These are phyloP conservation scores for Synanthedon myopaeformis DNA, from an alignment of 2,888 invertebrate species.

Conservation along the genomic window DNA sequence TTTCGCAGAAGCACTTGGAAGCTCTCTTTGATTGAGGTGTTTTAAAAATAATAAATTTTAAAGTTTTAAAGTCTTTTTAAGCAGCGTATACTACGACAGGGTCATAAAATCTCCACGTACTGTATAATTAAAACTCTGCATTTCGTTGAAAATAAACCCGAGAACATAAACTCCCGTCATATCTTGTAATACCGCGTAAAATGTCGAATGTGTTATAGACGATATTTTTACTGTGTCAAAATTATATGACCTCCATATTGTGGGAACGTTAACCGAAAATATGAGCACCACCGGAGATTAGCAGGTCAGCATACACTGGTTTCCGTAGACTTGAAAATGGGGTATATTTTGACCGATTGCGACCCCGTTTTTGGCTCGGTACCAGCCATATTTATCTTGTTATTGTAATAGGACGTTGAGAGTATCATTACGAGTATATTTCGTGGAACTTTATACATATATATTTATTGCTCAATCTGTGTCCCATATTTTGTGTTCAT, in stretches of 20 bases:
- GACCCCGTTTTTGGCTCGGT: constrained; percentile 13
- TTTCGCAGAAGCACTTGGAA: too few species aligned
- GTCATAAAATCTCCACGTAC: not conserved
- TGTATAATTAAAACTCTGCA: not conserved
- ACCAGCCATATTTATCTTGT: constrained; percentile 9
- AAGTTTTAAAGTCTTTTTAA: too few species aligned
- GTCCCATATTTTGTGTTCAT: too few species aligned
- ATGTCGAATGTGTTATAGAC: not conserved
- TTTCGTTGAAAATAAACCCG: not conserved
- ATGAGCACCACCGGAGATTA: not conserved
- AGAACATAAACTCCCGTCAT: not conserved
- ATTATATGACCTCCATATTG: not conserved
- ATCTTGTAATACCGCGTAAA: not conserved
- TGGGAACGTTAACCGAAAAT: not conserved
- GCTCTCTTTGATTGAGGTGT: too few species aligned
- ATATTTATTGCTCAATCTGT: too few species aligned
- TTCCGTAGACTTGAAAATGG: not conserved
- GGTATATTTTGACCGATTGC: constrained; percentile 20
- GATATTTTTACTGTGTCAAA: not conserved
- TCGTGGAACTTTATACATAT: too few species aligned
- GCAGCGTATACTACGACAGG: not conserved
- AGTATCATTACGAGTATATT: not conserved
- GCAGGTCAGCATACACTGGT: not conserved
- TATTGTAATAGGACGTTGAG: constrained; percentile 5
- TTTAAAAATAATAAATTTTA: too few species aligned